These are phyloP conservation scores for Danaus plexippus DNA, from an alignment of 1,140 invertebrate species.

Conservation along the genomic window DNA sequence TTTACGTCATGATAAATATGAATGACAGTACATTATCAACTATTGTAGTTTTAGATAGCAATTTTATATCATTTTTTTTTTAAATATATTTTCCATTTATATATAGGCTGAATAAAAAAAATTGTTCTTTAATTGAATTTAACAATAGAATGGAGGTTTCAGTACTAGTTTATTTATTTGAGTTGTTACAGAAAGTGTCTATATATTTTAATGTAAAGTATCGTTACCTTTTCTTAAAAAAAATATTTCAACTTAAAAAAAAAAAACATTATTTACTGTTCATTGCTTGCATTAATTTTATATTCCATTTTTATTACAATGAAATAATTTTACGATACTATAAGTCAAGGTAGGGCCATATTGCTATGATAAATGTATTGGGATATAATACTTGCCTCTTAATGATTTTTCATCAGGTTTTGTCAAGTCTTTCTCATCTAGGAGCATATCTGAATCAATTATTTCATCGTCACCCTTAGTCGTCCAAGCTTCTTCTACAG, in stretches of 20 bases:
- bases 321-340: constrained; percentile 1
- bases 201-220: not conserved
- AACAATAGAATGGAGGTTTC: too few relatives aligned
- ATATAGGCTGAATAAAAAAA: too few relatives aligned
- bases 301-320: too few relatives aligned
- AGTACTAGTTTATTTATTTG: too few relatives aligned
- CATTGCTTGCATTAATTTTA: too few relatives aligned
- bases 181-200: not conserved
- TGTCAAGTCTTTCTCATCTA: constrained; percentile 91
- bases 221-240: not conserved
- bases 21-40: too few relatives aligned
- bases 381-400: constrained; percentile 74
- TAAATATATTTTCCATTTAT: too few relatives aligned
- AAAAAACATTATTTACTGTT: too few relatives aligned
- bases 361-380: not conserved
- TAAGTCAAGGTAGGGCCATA: not conserved
- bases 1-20: not conserved
- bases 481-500: constrained; percentile 79
- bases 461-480: constrained; percentile 83
- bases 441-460: constrained; percentile 88
- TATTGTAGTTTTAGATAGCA: too few relatives aligned
- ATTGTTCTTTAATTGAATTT: too few relatives aligned
- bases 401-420: constrained; percentile 87
- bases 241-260: not conserved
- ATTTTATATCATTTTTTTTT: too few relatives aligned